A percentile compares a stretch with the other conserved stretches of the same genome.
These are phyloP conservation scores for Diuraphis noxia DNA, from an alignment of 1,140 invertebrate species.

Conservation along the genomic window DNA sequence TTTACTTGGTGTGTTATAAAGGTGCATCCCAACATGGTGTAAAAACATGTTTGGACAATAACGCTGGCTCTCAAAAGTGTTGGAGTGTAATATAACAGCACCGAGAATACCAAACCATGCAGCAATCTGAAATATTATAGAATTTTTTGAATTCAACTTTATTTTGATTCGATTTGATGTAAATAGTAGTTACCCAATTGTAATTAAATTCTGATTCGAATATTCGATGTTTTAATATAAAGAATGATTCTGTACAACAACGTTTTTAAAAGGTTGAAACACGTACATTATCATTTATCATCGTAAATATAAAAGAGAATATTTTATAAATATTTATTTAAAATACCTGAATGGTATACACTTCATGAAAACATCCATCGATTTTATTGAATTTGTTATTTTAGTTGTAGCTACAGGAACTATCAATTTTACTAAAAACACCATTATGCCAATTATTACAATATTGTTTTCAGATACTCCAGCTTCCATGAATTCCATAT, in stretches of 20 bases:
- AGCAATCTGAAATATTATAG: neutral
- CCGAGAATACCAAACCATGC: neutral
- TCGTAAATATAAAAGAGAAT: neutral
- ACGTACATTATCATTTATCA: neutral
- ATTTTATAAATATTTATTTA: neutral
- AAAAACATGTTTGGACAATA: neutral
- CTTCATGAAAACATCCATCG: neutral
- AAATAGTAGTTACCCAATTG: neutral
- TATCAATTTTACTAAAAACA: neutral
- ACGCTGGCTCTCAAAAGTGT: neutral
- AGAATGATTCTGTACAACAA: neutral
- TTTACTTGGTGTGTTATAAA: neutral
- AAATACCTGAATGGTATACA: slow-evolving; percentile 4
- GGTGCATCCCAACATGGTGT: neutral
- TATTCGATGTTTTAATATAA: neutral
- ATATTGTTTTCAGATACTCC: slow-evolving; percentile 8
- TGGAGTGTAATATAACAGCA: neutral
- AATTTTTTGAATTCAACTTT: too few species aligned
- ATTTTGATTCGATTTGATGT: too few species aligned
- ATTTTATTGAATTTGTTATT: neutral
- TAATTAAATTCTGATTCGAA: neutral
- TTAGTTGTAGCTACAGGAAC: neutral
- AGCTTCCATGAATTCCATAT: neutral
- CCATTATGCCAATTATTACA: neutral
- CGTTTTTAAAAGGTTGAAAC: neutral